A percentile compares a stretch with the other conserved stretches of the same genome.
phyloP scores from a whole-genome alignment of 1,140 invertebrate genomes.

The Sinella curviseta region DNA sequence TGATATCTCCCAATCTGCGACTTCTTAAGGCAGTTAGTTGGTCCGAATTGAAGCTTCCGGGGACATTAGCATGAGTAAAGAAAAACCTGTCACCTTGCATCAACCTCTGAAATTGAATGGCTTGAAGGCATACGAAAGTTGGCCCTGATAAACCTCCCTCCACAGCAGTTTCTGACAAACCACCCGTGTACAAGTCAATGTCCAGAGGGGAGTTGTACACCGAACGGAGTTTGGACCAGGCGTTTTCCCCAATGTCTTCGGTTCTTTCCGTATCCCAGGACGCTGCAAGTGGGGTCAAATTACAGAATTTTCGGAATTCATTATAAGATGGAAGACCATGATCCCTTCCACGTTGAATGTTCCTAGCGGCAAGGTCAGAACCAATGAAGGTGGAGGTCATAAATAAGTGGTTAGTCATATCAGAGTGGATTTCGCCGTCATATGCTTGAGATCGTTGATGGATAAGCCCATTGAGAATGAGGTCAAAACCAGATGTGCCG shows the following conservation, averaged over 20 bases:
- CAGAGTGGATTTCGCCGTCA: conserved; percentile 53
- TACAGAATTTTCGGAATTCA: conserved; percentile 61
- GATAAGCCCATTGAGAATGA: conserved; percentile 80
- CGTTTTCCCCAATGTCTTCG: conserved; percentile 57
- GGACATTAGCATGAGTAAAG: conserved; percentile 55
- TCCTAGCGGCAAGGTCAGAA: conserved; percentile 84
- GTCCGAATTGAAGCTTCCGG: conserved; percentile 52
- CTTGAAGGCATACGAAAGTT: conserved; percentile 61
- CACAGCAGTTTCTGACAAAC: conserved; percentile 60
- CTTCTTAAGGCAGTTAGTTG: conserved; percentile 19
- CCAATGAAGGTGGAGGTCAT: conserved; percentile 63
- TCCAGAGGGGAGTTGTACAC: conserved; percentile 60
- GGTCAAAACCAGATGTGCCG: conserved; percentile 60
- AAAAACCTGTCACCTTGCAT: conserved; percentile 54
- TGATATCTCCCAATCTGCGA: conserved; percentile 22
- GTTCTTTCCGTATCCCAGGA: conserved; percentile 72
- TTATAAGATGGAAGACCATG: conserved; percentile 68
- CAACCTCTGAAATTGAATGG: conserved; percentile 58
- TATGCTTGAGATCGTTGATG: conserved; percentile 72
- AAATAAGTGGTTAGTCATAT: conserved; percentile 62
- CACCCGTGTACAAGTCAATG: conserved; percentile 62
- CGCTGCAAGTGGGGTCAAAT: conserved; percentile 60
- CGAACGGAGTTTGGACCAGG: conserved; percentile 55
- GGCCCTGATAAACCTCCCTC: conserved; percentile 61
- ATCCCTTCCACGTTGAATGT: conserved; percentile 76